These are phyloP conservation scores for Chouioia cunea DNA, from an alignment of 2,888 invertebrate genomes.

Conservation along the genomic window DNA sequence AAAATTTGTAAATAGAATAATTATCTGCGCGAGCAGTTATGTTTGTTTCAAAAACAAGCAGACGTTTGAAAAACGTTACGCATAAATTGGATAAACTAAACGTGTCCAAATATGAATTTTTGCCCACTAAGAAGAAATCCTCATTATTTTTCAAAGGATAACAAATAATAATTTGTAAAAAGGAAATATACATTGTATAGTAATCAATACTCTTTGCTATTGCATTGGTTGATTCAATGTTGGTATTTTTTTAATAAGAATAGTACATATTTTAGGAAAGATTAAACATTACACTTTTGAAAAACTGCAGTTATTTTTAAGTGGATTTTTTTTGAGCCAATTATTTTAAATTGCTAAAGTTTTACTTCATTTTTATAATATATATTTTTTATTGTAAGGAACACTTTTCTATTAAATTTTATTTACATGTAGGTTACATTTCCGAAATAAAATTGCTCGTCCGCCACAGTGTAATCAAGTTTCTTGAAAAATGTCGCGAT, in stretches of 20 bases:
- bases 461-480: constrained; percentile 20
- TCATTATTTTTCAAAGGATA: constrained; percentile 34
- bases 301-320: constrained; percentile 15
- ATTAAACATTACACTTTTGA: constrained; percentile 6
- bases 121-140: constrained; percentile 16
- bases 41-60: constrained; percentile 33
- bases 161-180: constrained; percentile 30
- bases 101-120: constrained; percentile 23
- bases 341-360: constrained; percentile 5
- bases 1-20: constrained; percentile 44
- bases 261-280: not conserved
- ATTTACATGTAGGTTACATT: constrained; percentile 25
- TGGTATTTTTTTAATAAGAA: constrained; percentile 11
- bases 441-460: not conserved
- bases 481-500: constrained; percentile 23
- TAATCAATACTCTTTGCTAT: constrained; percentile 17
- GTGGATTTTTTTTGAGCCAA: not conserved
- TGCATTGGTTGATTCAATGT: constrained; percentile 13
- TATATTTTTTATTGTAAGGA: constrained; percentile 8
- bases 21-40: constrained; percentile 31
- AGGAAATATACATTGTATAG: constrained; percentile 10
- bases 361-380: constrained; percentile 12
- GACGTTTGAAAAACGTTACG: constrained; percentile 11
- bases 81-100: constrained; percentile 15
- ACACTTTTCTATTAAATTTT: constrained; percentile 7